Evolutionary conservation across 2,113 vertebrate genomes (phyloP).

Genomic region (Epinephelus moara): DNA sequence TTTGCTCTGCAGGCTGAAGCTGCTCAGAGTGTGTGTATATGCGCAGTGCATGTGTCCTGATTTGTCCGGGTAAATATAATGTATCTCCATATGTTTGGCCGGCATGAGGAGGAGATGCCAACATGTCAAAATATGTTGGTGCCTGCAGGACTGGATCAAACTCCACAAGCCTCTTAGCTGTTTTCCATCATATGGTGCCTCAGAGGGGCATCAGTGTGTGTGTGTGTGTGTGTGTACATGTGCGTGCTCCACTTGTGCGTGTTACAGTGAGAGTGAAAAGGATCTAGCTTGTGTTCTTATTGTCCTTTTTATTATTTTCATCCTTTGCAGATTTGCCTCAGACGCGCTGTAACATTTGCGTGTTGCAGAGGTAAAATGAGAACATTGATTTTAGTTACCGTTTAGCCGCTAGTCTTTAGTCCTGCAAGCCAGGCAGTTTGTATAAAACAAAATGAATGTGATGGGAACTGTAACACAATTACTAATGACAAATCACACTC

Average conservation of each 20-base stretch:
- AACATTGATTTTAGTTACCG: conserved; percentile 69
- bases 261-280: conserved; percentile 1
- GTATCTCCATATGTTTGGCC: conserved; percentile 36
- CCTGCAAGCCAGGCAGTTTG: conserved; percentile 68
- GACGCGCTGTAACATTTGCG: conserved; percentile 35
- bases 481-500: conserved; percentile 70
- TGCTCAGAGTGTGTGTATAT: background rate
- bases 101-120: conserved; percentile 6
- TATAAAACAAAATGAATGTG: conserved; percentile 71
- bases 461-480: conserved; percentile 76
- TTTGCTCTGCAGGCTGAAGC: background rate
- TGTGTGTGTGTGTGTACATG: background rate
- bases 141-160: conserved; percentile 54
- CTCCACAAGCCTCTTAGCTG: conserved; percentile 65
- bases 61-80: conserved; percentile 16
- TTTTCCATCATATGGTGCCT: conserved; percentile 77
- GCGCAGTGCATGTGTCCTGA: background rate
- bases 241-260: background rate
- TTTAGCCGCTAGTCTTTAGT: conserved; percentile 53
- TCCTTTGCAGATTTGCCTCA: conserved; percentile 14
- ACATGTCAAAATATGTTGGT: conserved; percentile 51
- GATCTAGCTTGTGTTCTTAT: background rate
- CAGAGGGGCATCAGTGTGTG: conserved; percentile 34
- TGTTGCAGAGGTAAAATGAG: conserved; percentile 52
- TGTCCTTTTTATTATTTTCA: conserved; percentile 23